Evolutionary conservation across 2,113 vertebrate genomes (phyloP).

Genomic region (Grallaria varia): DNA sequence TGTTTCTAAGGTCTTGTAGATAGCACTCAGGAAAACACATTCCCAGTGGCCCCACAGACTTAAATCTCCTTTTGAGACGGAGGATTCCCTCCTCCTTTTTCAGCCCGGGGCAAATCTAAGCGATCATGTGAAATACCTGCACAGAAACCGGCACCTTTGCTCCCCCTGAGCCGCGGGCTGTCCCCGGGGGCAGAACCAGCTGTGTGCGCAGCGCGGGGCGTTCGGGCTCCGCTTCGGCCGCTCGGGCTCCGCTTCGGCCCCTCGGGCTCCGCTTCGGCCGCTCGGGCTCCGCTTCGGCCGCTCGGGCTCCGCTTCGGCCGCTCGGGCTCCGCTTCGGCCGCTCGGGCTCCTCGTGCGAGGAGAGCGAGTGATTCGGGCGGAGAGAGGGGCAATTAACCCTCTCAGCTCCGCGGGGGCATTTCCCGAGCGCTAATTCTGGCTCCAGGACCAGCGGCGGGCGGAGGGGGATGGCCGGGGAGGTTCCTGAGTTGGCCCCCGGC

Average conservation of each 20-base stretch:
- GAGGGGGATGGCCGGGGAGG: neutral
- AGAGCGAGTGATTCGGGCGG: slow-evolving; percentile 37
- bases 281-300: too few species aligned
- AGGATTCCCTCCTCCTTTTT: slow-evolving; percentile 48
- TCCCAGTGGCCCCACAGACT: slow-evolving; percentile 16
- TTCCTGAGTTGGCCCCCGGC: neutral
- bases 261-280: too few species aligned
- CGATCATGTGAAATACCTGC: slow-evolving; percentile 51
- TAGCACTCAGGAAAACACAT: slow-evolving; percentile 13
- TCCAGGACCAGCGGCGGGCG: neutral
- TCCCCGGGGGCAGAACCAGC: slow-evolving; percentile 41
- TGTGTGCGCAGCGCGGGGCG: too few species aligned
- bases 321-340: too few species aligned
- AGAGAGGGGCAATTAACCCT: neutral
- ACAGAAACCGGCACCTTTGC: slow-evolving; percentile 35
- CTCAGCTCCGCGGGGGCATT: neutral
- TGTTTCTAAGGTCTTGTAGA: slow-evolving; percentile 36
- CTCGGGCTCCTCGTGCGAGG: slow-evolving; percentile 21
- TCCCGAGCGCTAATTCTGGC: neutral
- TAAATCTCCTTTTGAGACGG: slow-evolving; percentile 37
- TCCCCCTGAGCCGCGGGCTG: neutral
- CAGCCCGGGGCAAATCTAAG: slow-evolving; percentile 46
- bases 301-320: too few species aligned
- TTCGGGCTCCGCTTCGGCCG: too few species aligned
- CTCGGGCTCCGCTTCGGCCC: too few species aligned